phyloP scores from a whole-genome alignment of 2,888 invertebrate species.

The Lepidocyrtinus sp. region DNA sequence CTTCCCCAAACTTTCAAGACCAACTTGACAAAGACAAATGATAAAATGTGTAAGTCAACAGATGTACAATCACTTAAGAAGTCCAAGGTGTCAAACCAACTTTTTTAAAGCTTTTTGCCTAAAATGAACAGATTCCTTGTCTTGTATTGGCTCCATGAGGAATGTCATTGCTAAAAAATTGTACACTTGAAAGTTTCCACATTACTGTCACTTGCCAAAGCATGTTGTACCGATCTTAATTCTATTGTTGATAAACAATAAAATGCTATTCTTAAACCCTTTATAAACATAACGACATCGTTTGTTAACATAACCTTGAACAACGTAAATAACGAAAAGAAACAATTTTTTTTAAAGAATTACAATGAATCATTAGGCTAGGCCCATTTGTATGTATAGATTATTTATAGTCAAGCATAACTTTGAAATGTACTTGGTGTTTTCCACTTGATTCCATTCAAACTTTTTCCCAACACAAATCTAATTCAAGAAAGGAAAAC shows the following conservation, averaged over 20 bases:
- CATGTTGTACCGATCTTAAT: too few species aligned
- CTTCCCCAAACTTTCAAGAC: not conserved
- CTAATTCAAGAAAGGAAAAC: not conserved
- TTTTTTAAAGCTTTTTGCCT: not conserved
- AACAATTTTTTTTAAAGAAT: too few species aligned
- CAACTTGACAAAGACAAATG: slow-evolving; percentile 5
- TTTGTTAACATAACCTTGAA: not conserved
- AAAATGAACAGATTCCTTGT: not conserved
- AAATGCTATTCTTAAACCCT: too few species aligned
- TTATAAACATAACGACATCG: too few species aligned
- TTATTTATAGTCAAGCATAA: not conserved
- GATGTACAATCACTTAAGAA: slow-evolving; percentile 13
- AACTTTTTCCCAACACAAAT: slow-evolving; percentile 6
- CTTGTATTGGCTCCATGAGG: not conserved
- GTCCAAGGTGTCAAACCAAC: slow-evolving; percentile 7
- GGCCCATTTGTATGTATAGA: too few species aligned
- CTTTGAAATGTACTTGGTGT: not conserved
- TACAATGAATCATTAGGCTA: too few species aligned
- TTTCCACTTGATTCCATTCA: not conserved
- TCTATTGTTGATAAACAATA: too few species aligned
- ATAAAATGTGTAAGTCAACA: slow-evolving; percentile 11
- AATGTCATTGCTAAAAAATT: not conserved
- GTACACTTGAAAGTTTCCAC: not conserved
- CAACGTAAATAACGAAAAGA: too few species aligned
- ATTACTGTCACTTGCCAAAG: slow-evolving; percentile 13